Base-by-base conservation (phyloP, 2,797 vertebrate species). In the Cichlasoma orientale region DNA sequence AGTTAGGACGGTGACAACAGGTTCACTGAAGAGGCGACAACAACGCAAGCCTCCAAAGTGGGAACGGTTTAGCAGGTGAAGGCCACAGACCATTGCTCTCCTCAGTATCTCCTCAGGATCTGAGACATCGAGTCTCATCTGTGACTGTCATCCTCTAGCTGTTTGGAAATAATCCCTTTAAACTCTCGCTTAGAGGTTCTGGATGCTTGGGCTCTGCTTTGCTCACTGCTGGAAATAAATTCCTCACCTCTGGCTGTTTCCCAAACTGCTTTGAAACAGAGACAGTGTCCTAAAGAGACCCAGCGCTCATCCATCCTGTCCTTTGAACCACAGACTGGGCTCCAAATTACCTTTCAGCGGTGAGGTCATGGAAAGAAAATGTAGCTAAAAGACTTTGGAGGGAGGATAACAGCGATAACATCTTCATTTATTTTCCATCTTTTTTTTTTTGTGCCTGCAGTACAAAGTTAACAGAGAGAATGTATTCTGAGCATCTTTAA, bases 101-200 rank as follows among this genome's bases (percentile, higher is more conserved):
- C 73, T 56, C 85, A 5, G 72, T 79, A 82, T 88, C 86, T 89
- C 82, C 78, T 69, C 70, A 0, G 74, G 79, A 86, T 88, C 83
- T 61, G 70, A 83, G 82, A 74, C 61, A 2, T 70, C 1, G 13
- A 27, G 59, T 44, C 79, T 87, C 84, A 56, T 82, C 81, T 66
- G 58, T 63, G 77, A 75, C 86, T 66, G 80, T 82, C 63, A 52
- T 90, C 86, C 90, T 85, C 59, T 74, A 78, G 83, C 89, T 87
- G 83, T 83, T 77, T 81, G 83, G 84, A 86, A 88, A 80, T 89
- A 90, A 92, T 92, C 89, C 78, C 83, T 84, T 87, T 87, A 89
- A 85, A 85, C 81, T 86, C 75, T 74, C 54, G 25, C 84, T 89
- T 78, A 70, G 76, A 82, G 80, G 78, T 74, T 74, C 50, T 3